Evolutionary conservation across 2,888 invertebrate genomes (phyloP), one percentile per base, ranked within the genome.

Genomic region (Norana najaformis): DNA sequence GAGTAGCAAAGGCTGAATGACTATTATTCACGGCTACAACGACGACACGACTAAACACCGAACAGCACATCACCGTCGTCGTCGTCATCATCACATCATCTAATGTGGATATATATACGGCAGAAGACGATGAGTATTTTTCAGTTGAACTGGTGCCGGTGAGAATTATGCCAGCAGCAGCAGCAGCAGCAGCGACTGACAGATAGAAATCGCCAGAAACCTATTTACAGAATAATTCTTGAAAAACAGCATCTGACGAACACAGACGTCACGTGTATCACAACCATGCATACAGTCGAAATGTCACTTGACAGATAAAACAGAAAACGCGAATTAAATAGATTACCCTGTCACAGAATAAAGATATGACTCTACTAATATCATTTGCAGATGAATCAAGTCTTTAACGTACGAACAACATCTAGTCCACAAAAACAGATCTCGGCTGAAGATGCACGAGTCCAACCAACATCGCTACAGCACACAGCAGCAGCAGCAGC

Each of bases 281-380:
- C 85, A 85, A 85, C 85, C n/a, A 85, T 69, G 69, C 69, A 69
- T 36, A 85, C 85, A 85, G 85, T 85, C 85, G 37, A 85, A 85
- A 85, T 37, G 23, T 85, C 85, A 85, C 85, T 35, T 36, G 85
- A 85, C 85, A 85, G 37, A 36, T 85, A 36, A 8, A 85, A 85
- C 85, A 85, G 37, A 85, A 85, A 85, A 85, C 23, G 37, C 85
- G 37, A 85, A 85, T 85, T 37, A 85, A 85, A 85, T 85, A 69
- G 69, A 37, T 85, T 85, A 85, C 85, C 85, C 85, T 85, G 85
- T 85, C 85, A 85, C 85, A 85, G 85, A 85, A 85, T 85, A 36
- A 85, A 85, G 85, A 85, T 85, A 85, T 85, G 85, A 85, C 85
- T 85, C 85, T 85, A 53, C 16, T 53, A 85, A 85, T 85, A 85